phyloP scores from a whole-genome alignment of 2,797 vertebrate species.

The Sternarchorhynchus goeldii region DNA sequence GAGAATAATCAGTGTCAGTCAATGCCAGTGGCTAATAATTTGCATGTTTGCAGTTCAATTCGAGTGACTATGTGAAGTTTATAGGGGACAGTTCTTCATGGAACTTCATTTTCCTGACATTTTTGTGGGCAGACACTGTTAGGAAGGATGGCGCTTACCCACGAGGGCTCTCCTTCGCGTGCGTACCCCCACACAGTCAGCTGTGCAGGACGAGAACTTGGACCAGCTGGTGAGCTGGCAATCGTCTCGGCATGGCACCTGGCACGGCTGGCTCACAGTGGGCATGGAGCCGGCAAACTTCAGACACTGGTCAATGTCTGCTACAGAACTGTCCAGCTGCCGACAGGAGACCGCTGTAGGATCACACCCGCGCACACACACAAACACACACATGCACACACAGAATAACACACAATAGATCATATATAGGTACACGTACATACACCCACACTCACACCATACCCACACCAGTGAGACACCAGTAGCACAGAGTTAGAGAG shows the following conservation, averaged over 20 bases:
- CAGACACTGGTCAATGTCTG: slow-evolving; percentile 87
- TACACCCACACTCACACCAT: not conserved
- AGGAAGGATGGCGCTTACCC: slow-evolving; percentile 74
- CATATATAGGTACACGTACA: not conserved
- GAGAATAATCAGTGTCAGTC: too few species aligned
- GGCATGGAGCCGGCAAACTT: slow-evolving; percentile 84
- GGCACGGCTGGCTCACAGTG: slow-evolving; percentile 87
- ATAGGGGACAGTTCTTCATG: not conserved
- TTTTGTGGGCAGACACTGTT: slow-evolving; percentile 21
- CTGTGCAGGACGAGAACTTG: slow-evolving; percentile 94
- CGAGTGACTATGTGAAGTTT: not conserved
- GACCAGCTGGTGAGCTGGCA: slow-evolving; percentile 98
- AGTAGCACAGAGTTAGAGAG: slow-evolving; percentile 16
- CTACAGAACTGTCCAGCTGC: slow-evolving; percentile 90
- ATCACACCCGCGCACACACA: slow-evolving; percentile 40
- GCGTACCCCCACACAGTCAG: slow-evolving; percentile 93
- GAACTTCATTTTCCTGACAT: not conserved
- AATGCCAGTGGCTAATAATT: too few species aligned
- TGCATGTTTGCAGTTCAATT: too few species aligned
- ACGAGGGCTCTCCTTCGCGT: slow-evolving; percentile 90
- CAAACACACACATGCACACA: not conserved
- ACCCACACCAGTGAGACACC: slow-evolving; percentile 1
- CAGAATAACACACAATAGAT: not conserved
- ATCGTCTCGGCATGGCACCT: slow-evolving; percentile 96
- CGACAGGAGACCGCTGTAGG: slow-evolving; percentile 93